phyloP scores from a whole-genome alignment of 1,140 invertebrate species.

The Anadara kagoshimensis region DNA sequence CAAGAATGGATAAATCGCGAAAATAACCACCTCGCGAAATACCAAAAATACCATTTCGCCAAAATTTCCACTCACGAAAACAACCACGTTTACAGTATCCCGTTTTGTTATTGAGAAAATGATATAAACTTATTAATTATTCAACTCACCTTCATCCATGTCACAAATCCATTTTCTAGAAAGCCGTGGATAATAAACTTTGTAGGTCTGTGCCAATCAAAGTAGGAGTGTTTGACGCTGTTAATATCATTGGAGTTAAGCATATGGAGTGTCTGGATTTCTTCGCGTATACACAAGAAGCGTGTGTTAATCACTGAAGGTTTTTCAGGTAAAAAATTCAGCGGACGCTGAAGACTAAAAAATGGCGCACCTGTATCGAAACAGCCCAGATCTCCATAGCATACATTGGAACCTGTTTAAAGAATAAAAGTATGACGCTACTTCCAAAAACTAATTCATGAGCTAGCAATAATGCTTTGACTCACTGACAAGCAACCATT shows the following conservation, averaged over 20 bases:
- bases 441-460: no score
- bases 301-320: constrained; percentile 86
- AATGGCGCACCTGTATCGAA: constrained; percentile 94
- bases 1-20: no score
- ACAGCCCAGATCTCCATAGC: constrained; percentile 94
- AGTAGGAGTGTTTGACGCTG: constrained; percentile 68
- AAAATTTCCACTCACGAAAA: no score
- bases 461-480: no score
- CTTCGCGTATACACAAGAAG: constrained; percentile 74
- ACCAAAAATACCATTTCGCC: no score
- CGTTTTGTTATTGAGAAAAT: no score
- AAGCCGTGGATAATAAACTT: constrained; percentile 97
- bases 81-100: no score
- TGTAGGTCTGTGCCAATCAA: constrained; percentile 46
- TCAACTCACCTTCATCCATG: constrained; percentile 82
- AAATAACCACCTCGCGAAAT: no score
- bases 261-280: constrained; percentile 42
- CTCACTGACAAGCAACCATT: no score
- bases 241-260: constrained; percentile 68
- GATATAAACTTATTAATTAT: no score
- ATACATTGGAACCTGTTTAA: constrained; percentile 76
- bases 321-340: constrained; percentile 90
- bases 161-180: constrained; percentile 88
- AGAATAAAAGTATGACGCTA: background rate
- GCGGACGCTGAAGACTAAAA: constrained; percentile 79